Conservation (phyloP, 2,797 vertebrate species). For the Poliocrania exsul region DNA sequence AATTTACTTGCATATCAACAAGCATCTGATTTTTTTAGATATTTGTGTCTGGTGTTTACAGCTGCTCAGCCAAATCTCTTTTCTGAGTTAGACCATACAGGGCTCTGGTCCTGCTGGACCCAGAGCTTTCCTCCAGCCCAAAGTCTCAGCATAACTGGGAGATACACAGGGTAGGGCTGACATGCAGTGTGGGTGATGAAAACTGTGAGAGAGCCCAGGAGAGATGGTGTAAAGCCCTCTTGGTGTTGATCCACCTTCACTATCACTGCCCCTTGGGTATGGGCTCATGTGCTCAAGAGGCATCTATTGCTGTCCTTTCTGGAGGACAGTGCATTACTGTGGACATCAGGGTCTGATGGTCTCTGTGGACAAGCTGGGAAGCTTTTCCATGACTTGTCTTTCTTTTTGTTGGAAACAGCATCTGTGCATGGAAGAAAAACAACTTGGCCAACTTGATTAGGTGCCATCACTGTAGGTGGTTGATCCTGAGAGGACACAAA, state of each 20-base stretch:
- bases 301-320: not conserved
- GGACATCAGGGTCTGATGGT: not conserved
- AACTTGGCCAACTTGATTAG: not conserved
- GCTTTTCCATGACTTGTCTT: not conserved
- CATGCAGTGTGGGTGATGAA: not conserved
- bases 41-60: not conserved
- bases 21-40: not conserved
- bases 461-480: not conserved
- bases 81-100: not conserved
- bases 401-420: not conserved
- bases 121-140: not conserved
- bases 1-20: not conserved
- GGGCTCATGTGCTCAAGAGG: not conserved
- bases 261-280: rapidly evolving
- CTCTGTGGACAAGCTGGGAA: not conserved
- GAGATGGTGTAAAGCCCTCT: not conserved
- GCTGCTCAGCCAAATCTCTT: not conserved
- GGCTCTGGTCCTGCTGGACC: not conserved
- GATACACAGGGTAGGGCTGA: not conserved
- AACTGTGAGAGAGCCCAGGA: not conserved
- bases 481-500: not conserved
- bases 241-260: not conserved
- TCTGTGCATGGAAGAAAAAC: not conserved
- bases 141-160: not conserved
- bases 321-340: not conserved